A percentile compares a stretch with the other conserved stretches of the same genome.
These are phyloP conservation scores for Cottus gobio DNA, from an alignment of 2,113 vertebrate genomes.

Conservation along the genomic window DNA sequence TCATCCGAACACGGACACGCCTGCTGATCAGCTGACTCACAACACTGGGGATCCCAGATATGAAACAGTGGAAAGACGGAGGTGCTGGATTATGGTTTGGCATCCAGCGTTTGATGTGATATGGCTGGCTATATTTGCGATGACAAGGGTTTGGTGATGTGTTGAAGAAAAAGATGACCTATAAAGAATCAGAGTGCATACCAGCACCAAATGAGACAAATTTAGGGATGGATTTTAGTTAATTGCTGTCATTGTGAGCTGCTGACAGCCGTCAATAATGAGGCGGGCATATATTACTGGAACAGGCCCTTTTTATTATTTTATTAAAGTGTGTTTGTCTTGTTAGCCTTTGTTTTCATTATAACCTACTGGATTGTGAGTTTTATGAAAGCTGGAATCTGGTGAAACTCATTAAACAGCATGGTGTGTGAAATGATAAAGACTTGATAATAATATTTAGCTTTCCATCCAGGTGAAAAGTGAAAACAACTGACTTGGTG, in stretches of 20 bases:
- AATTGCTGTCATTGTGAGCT: neutral
- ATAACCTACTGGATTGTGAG: neutral
- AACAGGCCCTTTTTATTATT: neutral
- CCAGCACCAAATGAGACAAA: neutral
- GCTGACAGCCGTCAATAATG: neutral
- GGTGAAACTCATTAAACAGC: neutral
- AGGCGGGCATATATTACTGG: neutral
- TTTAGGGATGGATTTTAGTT: neutral
- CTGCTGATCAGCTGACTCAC: constrained; percentile 36
- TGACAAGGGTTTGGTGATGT: constrained; percentile 18
- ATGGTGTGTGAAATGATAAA: neutral
- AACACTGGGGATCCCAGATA: constrained; percentile 9
- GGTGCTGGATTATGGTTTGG: constrained; percentile 21
- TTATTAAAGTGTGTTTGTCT: neutral
- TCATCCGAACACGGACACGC: constrained; percentile 36
- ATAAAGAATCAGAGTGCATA: neutral
- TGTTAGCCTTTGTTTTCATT: neutral
- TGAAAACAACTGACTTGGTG: neutral
- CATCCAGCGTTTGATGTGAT: constrained; percentile 21
- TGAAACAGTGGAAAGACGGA: constrained; percentile 30
- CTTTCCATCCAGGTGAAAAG: constrained; percentile 13
- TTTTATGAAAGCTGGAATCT: constrained; percentile 16
- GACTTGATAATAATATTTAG: constrained; percentile 26
- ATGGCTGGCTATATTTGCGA: constrained; percentile 13
- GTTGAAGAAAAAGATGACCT: constrained; percentile 28